Conservation (phyloP, 2,113 vertebrate genomes). For the Beaufortia kweichowensis region DNA sequence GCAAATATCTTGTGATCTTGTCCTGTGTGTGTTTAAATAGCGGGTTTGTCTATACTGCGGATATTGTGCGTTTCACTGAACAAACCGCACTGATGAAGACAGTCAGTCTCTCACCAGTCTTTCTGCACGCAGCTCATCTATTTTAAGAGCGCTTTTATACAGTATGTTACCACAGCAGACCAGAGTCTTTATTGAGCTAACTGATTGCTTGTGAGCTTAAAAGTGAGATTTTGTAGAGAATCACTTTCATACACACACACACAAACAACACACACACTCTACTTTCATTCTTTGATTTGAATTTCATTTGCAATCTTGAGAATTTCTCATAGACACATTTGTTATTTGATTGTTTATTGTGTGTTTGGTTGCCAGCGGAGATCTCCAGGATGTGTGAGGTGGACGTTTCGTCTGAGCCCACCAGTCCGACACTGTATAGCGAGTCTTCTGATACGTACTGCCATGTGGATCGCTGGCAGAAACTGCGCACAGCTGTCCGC, state of each 20-base stretch:
- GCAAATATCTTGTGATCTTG: not conserved
- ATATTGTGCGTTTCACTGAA: not conserved
- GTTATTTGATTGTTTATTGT: not conserved
- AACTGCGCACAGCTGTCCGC: conserved; percentile 80
- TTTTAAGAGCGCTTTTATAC: conserved; percentile 63
- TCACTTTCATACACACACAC: conserved; percentile 56
- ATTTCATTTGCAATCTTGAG: too few relatives aligned
- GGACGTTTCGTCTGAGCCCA: conserved; percentile 72
- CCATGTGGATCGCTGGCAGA: conserved; percentile 83
- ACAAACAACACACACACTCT: too few relatives aligned
- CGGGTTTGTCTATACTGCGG: not conserved
- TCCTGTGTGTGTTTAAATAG: not conserved
- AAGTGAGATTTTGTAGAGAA: conserved; percentile 57
- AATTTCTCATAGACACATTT: too few relatives aligned
- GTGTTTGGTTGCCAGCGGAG: conserved; percentile 59
- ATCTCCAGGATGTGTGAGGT: conserved; percentile 77
- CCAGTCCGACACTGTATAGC: conserved; percentile 70
- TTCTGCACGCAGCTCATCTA: conserved; percentile 33
- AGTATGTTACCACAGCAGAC: conserved; percentile 20
- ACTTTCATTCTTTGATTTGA: not conserved
- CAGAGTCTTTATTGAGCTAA: conserved; percentile 39
- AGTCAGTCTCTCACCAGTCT: conserved; percentile 28
- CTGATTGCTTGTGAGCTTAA: conserved; percentile 44
- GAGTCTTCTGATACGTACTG: conserved; percentile 80
- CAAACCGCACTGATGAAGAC: not conserved